These are phyloP conservation scores for Gymnarchus niloticus DNA, from an alignment of 2,113 vertebrate species.

Conservation along the genomic window DNA sequence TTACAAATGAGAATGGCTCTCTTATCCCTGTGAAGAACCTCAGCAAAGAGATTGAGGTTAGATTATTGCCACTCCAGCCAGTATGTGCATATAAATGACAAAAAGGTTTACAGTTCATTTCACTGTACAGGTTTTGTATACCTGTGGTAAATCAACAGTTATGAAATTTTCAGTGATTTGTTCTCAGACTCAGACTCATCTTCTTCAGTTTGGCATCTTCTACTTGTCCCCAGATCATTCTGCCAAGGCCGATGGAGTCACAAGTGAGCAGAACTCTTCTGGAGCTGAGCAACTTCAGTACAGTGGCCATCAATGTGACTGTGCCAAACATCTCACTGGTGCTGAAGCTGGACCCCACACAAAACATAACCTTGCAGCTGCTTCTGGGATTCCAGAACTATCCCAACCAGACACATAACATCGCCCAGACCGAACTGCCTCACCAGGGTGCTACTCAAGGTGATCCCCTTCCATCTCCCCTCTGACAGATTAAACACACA, in stretches of 20 bases:
- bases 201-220: neutral
- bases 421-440: conserved; percentile 65
- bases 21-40: conserved; percentile 72
- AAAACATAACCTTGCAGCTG: conserved; percentile 63
- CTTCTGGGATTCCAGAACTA: conserved; percentile 72
- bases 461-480: conserved; percentile 38
- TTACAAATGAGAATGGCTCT: conserved; percentile 68
- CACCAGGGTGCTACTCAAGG: conserved; percentile 55
- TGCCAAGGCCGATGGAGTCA: conserved; percentile 61
- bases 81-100: neutral
- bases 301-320: conserved; percentile 73
- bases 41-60: conserved; percentile 78
- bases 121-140: neutral
- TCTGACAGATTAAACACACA: neutral
- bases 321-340: conserved; percentile 69
- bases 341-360: conserved; percentile 73
- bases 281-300: conserved; percentile 68
- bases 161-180: neutral
- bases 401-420: conserved; percentile 68
- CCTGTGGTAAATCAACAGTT: neutral
- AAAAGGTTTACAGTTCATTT: neutral
- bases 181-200: neutral
- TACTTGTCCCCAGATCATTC: conserved; percentile 65
- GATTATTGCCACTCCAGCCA: neutral
- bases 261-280: conserved; percentile 65